Percentiles rank a stretch among this genome's conserved stretches.
These are phyloP conservation scores for Bombus affinis DNA, from an alignment of 1,140 invertebrate species.

Conservation along the genomic window DNA sequence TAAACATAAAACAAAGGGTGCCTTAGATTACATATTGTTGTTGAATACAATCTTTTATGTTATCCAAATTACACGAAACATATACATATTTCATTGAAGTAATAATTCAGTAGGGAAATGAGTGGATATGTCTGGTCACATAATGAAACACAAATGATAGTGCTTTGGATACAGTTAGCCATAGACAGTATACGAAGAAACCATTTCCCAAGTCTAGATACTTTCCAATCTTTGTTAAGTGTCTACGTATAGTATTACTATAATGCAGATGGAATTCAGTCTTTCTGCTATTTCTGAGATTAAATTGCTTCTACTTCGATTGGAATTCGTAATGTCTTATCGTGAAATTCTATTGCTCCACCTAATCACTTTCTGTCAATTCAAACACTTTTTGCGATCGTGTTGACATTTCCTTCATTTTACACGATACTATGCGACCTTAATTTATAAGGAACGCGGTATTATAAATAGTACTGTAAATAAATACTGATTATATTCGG, in stretches of 20 bases:
- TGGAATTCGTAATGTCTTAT: not conserved
- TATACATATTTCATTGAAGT: not conserved
- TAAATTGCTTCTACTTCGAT: constrained; percentile 10
- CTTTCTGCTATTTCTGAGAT: constrained; percentile 28
- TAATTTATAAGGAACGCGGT: not conserved
- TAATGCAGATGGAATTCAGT: constrained; percentile 13
- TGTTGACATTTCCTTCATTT: not conserved
- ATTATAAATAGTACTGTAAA: too few species aligned
- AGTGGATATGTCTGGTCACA: not conserved
- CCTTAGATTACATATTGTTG: too few species aligned
- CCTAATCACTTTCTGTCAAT: not conserved
- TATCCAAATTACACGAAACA: not conserved
- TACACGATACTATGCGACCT: too few species aligned
- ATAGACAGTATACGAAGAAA: not conserved
- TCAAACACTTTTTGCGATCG: not conserved
- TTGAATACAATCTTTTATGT: not conserved
- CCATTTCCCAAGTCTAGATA: constrained; percentile 20
- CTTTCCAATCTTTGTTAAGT: constrained; percentile 38
- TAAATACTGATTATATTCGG: too few species aligned
- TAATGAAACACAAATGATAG: constrained; percentile 1
- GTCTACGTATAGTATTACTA: constrained; percentile 4
- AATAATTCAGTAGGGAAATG: not conserved
- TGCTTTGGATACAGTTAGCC: not conserved
- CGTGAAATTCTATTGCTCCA: not conserved
- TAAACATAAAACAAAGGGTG: not conserved